These are phyloP conservation scores for Philhelius pedissequus DNA, from an alignment of 2,888 invertebrate species.

Conservation along the genomic window DNA sequence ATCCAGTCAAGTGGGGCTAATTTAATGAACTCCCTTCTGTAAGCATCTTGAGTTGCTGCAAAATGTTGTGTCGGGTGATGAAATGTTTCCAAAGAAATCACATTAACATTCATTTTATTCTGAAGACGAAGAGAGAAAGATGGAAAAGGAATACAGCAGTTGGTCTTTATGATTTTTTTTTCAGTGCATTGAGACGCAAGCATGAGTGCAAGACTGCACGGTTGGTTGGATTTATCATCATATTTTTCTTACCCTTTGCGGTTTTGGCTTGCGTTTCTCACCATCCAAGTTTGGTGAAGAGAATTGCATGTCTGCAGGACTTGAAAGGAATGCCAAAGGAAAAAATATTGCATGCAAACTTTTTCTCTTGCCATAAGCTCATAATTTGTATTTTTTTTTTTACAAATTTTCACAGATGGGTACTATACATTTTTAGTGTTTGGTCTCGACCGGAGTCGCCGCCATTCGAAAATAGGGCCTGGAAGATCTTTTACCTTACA, in stretches of 20 bases:
- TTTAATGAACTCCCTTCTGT: conserved; percentile 56
- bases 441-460: not conserved
- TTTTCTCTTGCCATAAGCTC: conserved; percentile 48
- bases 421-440: conserved; percentile 19
- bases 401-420: conserved; percentile 63
- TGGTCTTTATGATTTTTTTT: conserved; percentile 6
- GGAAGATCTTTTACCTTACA: too few relatives aligned
- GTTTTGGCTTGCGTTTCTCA: not conserved
- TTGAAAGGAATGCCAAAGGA: not conserved
- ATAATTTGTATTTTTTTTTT: conserved; percentile 61
- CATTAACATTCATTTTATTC: conserved; percentile 62
- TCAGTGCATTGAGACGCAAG: conserved; percentile 16
- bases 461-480: too few relatives aligned
- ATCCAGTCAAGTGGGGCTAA: conserved; percentile 61
- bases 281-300: not conserved
- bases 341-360: conserved; percentile 42
- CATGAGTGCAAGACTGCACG: conserved; percentile 41
- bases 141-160: not conserved
- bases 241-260: not conserved
- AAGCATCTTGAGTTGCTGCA: not conserved
- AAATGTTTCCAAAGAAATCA: conserved; percentile 44
- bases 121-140: not conserved
- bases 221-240: conserved; percentile 54
- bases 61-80: conserved; percentile 31
- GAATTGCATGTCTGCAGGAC: conserved; percentile 58